Percentiles rank a stretch among this genome's conserved stretches.
Conservation (phyloP, 1,140 invertebrate species). For the Drosophila truncata region DNA sequence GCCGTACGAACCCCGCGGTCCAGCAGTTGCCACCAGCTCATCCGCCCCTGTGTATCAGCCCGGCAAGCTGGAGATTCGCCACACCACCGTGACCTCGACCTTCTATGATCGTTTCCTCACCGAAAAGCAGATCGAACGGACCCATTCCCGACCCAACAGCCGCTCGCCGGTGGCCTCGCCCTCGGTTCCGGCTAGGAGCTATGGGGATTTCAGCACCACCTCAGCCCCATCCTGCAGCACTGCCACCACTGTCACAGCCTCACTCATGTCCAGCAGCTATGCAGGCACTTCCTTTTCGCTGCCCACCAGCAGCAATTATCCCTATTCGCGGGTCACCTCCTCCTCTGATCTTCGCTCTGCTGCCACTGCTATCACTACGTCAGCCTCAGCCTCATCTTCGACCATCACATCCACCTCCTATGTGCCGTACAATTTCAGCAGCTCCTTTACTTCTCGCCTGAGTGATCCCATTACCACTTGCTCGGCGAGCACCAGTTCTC, state of each 20-base stretch:
- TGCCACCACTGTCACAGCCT: slow-evolving; percentile 33
- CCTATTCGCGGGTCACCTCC: slow-evolving; percentile 14
- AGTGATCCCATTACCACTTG: slow-evolving; percentile 43
- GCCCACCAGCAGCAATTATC: slow-evolving; percentile 53
- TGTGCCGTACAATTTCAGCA: slow-evolving; percentile 61
- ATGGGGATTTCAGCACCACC: slow-evolving; percentile 50
- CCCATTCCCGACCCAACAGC: slow-evolving; percentile 63
- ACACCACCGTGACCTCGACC: slow-evolving; percentile 84
- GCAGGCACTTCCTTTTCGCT: slow-evolving; percentile 45
- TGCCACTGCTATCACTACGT: slow-evolving; percentile 2
- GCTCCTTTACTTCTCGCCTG: slow-evolving; percentile 46
- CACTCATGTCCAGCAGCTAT: slow-evolving; percentile 63
- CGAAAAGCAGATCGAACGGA: slow-evolving; percentile 80
- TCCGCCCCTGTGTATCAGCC: slow-evolving; percentile 72
- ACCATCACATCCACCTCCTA: slow-evolving; percentile 29
- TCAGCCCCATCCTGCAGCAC: slow-evolving; percentile 24
- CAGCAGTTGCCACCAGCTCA: slow-evolving; percentile 27
- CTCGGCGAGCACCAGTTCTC: slow-evolving; percentile 32
- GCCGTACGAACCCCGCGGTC: slow-evolving; percentile 60
- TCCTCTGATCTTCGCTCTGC: slow-evolving; percentile 49
- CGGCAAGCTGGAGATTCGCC: slow-evolving; percentile 80
- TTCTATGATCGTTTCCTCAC: slow-evolving; percentile 84
- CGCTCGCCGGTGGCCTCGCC: slow-evolving; percentile 74
- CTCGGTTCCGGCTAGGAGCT: slow-evolving; percentile 68
- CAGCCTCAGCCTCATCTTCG: slow-evolving; percentile 1